Conservation (phyloP, 1,140 invertebrate genomes). For the Bradysia coprophila region DNA sequence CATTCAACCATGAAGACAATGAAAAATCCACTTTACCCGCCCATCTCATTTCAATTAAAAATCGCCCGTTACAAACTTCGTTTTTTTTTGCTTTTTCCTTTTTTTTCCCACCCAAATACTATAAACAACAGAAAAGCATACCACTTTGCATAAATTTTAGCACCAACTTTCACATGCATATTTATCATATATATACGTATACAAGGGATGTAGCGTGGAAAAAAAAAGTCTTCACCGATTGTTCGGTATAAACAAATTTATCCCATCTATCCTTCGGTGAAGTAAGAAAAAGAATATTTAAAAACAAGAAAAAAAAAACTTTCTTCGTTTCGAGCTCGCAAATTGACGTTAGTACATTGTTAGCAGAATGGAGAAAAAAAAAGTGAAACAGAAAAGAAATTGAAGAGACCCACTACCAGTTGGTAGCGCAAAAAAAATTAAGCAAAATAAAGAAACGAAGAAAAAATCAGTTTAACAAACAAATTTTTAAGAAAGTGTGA, state of each 20-base stretch:
- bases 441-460: too few relatives aligned
- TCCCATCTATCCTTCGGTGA: neutral
- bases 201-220: too few relatives aligned
- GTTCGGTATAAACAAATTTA: neutral
- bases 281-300: neutral
- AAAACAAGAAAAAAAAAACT: neutral
- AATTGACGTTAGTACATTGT: neutral
- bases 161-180: too few relatives aligned
- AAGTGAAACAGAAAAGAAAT: too few relatives aligned
- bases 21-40: neutral
- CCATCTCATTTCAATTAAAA: neutral
- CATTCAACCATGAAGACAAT: too few relatives aligned
- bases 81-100: too few relatives aligned
- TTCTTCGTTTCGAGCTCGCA: neutral
- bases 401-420: too few relatives aligned
- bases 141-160: neutral
- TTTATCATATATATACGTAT: too few relatives aligned
- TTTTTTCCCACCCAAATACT: neutral
- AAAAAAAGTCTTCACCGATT: too few relatives aligned
- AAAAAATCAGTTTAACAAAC: neutral
- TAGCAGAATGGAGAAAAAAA: too few relatives aligned
- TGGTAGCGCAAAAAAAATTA: too few relatives aligned
- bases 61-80: neutral
- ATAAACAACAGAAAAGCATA: neutral
- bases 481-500: slow-evolving; percentile 1